These are phyloP conservation scores for Oceanodroma tethys DNA, from an alignment of 2,113 vertebrate species.

Conservation along the genomic window DNA sequence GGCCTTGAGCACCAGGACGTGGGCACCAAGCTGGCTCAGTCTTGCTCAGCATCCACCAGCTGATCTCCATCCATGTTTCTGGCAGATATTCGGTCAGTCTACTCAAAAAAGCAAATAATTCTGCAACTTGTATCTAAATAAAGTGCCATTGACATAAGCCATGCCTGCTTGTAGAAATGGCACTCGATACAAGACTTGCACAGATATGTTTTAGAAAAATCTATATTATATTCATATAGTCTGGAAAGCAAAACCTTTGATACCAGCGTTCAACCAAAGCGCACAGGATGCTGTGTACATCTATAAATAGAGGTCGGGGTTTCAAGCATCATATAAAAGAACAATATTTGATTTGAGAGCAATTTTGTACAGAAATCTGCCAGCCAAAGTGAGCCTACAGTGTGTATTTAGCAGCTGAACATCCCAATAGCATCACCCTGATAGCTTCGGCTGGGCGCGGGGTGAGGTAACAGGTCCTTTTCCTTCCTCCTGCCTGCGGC, in stretches of 20 bases:
- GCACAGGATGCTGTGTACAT: not conserved
- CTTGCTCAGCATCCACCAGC: not conserved
- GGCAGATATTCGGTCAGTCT: not conserved
- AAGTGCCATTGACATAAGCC: not conserved
- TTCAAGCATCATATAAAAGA: not conserved
- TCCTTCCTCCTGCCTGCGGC: not conserved
- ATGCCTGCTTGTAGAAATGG: not conserved
- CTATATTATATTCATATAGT: no score
- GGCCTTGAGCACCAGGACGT: not conserved
- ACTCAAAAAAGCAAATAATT: not conserved
- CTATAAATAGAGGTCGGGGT: not conserved
- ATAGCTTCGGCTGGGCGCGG: accelerated
- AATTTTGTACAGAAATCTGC: not conserved
- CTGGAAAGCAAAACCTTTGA: not conserved
- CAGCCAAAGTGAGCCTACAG: not conserved
- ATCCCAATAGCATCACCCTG: not conserved
- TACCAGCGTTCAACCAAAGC: not conserved
- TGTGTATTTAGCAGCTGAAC: not conserved
- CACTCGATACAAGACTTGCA: not conserved
- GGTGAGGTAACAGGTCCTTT: not conserved
- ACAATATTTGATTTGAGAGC: not conserved
- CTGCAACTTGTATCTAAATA: not conserved
- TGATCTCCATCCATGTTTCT: not conserved
- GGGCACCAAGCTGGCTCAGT: not conserved
- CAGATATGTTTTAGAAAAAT: not conserved